Conservation (phyloP, 2,113 vertebrate genomes). For the Otolemur garnettii region DNA sequence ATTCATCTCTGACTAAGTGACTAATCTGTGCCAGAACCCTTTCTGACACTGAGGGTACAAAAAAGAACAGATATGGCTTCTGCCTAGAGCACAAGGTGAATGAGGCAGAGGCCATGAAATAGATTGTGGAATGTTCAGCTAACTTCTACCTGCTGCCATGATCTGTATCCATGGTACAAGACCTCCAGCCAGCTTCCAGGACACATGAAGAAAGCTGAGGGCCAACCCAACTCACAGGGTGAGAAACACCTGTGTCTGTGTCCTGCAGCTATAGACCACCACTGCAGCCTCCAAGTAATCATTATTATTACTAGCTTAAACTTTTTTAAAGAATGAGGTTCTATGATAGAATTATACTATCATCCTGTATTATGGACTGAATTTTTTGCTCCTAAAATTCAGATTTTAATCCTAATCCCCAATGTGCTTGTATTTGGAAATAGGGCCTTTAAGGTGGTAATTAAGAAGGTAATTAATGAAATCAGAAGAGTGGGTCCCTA, state of each 20-base stretch:
- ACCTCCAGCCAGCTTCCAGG: neutral
- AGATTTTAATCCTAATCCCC: neutral
- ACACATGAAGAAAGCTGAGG: neutral
- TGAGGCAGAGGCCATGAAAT: neutral
- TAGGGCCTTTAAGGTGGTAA: neutral
- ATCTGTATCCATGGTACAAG: neutral
- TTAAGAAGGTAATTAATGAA: neutral
- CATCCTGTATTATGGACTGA: neutral
- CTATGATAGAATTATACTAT: neutral
- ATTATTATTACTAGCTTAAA: neutral
- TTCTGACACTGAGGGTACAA: neutral
- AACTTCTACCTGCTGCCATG: neutral
- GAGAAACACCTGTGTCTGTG: neutral
- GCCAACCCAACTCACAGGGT: neutral
- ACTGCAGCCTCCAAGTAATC: neutral
- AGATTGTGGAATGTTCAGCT: rapidly evolving
- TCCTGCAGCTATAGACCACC: neutral
- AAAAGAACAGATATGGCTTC: neutral
- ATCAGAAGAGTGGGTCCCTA: neutral
- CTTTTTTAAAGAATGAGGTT: neutral
- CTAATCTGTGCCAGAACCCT: neutral
- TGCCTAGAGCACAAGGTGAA: neutral
- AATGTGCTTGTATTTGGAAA: neutral
- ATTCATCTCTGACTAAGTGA: neutral
- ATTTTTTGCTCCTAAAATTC: neutral